Evolutionary conservation across 1,140 invertebrate genomes (phyloP).

Genomic region (Nasonia vitripennis): DNA sequence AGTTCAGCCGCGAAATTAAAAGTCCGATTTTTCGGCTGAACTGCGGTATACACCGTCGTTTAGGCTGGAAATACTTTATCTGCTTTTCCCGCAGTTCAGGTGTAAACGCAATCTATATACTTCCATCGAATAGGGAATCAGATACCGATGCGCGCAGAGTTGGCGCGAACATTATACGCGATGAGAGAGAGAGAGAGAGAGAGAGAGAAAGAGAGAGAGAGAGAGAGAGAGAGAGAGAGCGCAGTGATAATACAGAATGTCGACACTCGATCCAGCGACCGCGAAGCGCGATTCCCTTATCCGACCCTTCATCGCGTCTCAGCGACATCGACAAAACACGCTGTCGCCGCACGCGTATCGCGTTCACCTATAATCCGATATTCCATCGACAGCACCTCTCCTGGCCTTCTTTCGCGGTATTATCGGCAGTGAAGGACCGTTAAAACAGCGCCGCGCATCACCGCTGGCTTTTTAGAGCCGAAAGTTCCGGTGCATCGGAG

Average conservation of each 20-base stretch:
- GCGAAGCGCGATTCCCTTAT: neutral
- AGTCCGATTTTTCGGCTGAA: neutral
- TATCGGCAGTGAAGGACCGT: neutral
- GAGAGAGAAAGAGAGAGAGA: neutral
- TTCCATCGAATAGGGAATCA: neutral
- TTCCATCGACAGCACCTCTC: neutral
- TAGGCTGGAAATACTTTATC: neutral
- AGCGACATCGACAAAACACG: neutral
- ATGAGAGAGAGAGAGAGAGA: neutral
- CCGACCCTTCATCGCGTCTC: too few species aligned
- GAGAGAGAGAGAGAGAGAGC: too few species aligned
- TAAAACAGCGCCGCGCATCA: neutral
- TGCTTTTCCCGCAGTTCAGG: neutral
- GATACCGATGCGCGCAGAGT: neutral
- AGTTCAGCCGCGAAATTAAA: neutral
- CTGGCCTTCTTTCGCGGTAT: neutral
- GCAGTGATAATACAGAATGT: neutral
- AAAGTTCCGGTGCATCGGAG: neutral
- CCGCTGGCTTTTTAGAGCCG: neutral
- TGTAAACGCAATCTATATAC: neutral
- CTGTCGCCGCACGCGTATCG: neutral
- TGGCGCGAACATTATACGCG: neutral
- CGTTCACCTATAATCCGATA: neutral
- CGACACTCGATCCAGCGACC: neutral
- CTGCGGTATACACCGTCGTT: too few species aligned